These are phyloP conservation scores for Diplodus sargus DNA, from an alignment of 2,797 vertebrate genomes.

Conservation along the genomic window DNA sequence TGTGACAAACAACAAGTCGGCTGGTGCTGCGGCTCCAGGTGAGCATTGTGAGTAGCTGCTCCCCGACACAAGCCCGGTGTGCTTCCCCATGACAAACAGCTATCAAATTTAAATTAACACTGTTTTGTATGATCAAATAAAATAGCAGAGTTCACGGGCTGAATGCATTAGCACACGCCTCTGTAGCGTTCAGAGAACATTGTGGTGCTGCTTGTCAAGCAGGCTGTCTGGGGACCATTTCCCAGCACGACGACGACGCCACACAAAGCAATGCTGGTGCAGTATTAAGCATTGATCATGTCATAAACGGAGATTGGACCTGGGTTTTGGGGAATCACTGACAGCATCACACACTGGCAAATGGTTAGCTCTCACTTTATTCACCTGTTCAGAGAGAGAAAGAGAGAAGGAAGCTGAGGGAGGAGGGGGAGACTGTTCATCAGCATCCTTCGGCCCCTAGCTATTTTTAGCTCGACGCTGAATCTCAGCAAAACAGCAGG, in stretches of 20 bases:
- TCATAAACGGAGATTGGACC: slow-evolving; percentile 36
- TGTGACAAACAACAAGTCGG: slow-evolving; percentile 36
- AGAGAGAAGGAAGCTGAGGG: slow-evolving; percentile 42
- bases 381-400: slow-evolving; percentile 14
- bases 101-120: slow-evolving; percentile 79
- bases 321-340: slow-evolving; percentile 8
- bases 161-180: slow-evolving; percentile 70
- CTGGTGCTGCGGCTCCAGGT: slow-evolving; percentile 49
- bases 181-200: slow-evolving; percentile 65
- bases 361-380: slow-evolving; percentile 15
- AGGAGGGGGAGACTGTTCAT: slow-evolving; percentile 52
- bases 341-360: slow-evolving; percentile 19
- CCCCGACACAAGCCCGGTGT: slow-evolving; percentile 59
- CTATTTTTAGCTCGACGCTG: slow-evolving; percentile 80
- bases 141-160: slow-evolving; percentile 75
- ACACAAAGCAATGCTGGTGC: slow-evolving; percentile 25
- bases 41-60: slow-evolving; percentile 49
- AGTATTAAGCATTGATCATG: slow-evolving; percentile 33
- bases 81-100: slow-evolving; percentile 74
- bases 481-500: slow-evolving; percentile 71
- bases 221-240: slow-evolving; percentile 54
- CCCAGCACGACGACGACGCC: slow-evolving; percentile 24
- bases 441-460: slow-evolving; percentile 56
- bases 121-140: slow-evolving; percentile 75
- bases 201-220: slow-evolving; percentile 54